These are phyloP conservation scores for Gryon sp. DNA, from an alignment of 1,140 invertebrate genomes.

Conservation along the genomic window DNA sequence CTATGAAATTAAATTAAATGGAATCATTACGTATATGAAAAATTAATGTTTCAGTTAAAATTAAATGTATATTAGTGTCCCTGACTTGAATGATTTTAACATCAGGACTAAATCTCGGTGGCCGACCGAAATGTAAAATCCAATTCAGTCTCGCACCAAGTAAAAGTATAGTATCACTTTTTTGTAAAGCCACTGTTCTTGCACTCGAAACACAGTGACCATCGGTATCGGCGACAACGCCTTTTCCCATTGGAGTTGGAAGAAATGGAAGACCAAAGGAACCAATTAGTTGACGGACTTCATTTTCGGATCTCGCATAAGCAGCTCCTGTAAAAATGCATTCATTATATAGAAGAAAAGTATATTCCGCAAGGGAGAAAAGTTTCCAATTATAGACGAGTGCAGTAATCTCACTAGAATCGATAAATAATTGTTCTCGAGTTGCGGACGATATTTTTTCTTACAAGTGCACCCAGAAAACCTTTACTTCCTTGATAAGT, in stretches of 20 bases:
- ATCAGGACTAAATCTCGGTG: conserved; percentile 89
- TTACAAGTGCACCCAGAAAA: no score
- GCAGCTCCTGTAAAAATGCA: conserved; percentile 83
- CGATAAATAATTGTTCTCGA: no score
- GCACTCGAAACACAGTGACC: conserved; percentile 89
- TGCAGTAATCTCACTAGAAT: no score
- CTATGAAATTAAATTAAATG: conserved; percentile 80
- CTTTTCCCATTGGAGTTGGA: conserved; percentile 98
- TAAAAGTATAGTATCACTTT: conserved; percentile 93
- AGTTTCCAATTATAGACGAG: no score
- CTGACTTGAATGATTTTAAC: conserved; percentile 94
- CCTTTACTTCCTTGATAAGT: no score
- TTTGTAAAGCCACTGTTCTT: conserved; percentile 89
- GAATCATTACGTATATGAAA: no score
- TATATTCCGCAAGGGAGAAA: no score
- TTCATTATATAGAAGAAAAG: no score
- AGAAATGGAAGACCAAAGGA: conserved; percentile 91
- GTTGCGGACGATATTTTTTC: no score
- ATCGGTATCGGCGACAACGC: conserved; percentile 92
- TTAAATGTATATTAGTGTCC: background rate
- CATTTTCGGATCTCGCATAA: conserved; percentile 88
- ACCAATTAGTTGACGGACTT: conserved; percentile 85
- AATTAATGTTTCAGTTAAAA: no score
- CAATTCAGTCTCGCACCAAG: conserved; percentile 96
- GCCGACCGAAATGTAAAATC: conserved; percentile 97